phyloP scores from a whole-genome alignment of 1,140 invertebrate species.

The Brachionus sp. region DNA sequence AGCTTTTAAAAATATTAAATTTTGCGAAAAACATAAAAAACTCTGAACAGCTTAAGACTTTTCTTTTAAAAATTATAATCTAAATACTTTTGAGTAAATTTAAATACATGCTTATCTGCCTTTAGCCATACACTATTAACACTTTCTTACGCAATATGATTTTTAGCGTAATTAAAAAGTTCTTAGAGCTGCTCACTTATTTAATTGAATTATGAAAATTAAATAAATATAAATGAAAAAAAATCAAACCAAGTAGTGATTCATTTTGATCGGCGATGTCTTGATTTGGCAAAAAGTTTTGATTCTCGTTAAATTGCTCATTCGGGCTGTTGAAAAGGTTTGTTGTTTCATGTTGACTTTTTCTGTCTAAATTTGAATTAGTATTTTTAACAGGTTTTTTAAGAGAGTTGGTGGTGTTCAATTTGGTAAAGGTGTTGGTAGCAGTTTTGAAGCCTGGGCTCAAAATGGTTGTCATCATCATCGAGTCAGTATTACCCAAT shows the following conservation, averaged over 20 bases:
- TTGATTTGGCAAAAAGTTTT: neutral
- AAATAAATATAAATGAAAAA: neutral
- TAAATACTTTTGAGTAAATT: neutral
- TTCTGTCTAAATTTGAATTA: constrained; percentile 35
- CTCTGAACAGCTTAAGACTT: neutral
- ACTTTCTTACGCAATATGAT: neutral
- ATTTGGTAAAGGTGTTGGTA: neutral
- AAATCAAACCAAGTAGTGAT: constrained; percentile 14
- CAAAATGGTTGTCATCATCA: constrained; percentile 29
- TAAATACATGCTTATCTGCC: neutral
- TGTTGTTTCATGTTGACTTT: neutral
- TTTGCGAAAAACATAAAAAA: neutral
- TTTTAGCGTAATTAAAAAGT: neutral
- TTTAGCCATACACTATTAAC: neutral
- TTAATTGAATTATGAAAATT: neutral
- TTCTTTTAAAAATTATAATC: neutral
- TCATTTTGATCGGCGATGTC: neutral
- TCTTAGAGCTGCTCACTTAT: neutral
- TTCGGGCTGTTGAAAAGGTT: neutral
- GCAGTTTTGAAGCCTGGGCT: neutral
- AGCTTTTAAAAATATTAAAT: neutral
- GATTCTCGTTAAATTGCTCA: neutral
- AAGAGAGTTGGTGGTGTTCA: neutral
- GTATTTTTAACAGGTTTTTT: constrained; percentile 14
- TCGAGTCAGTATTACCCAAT: neutral